phyloP scores from a whole-genome alignment of 1,140 invertebrate genomes.

The Pogonus chalceus region DNA sequence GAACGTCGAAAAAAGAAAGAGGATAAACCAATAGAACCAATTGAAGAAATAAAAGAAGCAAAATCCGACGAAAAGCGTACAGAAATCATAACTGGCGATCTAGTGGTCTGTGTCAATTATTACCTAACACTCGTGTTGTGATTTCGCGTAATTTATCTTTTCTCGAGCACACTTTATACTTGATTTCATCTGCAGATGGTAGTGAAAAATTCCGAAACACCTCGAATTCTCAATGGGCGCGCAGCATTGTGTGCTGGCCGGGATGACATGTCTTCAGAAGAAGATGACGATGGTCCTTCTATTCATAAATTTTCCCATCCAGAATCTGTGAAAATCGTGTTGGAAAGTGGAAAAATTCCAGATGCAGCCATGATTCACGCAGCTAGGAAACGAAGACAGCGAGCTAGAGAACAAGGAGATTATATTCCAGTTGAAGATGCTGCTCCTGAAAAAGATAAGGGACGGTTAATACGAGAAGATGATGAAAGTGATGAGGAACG shows the following conservation, averaged over 20 bases:
- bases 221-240: slow-evolving; percentile 62
- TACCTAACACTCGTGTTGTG: background rate
- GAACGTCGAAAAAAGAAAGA: slow-evolving; percentile 56
- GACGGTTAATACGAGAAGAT: slow-evolving; percentile 71
- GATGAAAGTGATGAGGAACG: slow-evolving; percentile 58
- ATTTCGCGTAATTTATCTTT: background rate
- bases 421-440: slow-evolving; percentile 69
- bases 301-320: slow-evolving; percentile 51
- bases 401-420: slow-evolving; percentile 72
- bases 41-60: slow-evolving; percentile 36
- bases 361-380: slow-evolving; percentile 95
- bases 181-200: slow-evolving; percentile 10
- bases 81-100: slow-evolving; percentile 49
- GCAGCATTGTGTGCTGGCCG: slow-evolving; percentile 62
- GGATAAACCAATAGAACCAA: slow-evolving; percentile 41
- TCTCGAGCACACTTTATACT: background rate
- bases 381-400: slow-evolving; percentile 82
- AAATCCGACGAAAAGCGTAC: slow-evolving; percentile 43
- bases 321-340: slow-evolving; percentile 55
- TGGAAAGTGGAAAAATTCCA: slow-evolving; percentile 83
- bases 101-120: slow-evolving; percentile 39
- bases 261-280: slow-evolving; percentile 65
- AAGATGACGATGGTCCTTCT: slow-evolving; percentile 39
- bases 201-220: slow-evolving; percentile 12
- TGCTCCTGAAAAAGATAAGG: slow-evolving; percentile 35